Evolutionary conservation across 2,888 invertebrate genomes (phyloP), one percentile per base, ranked within the genome.

Genomic region (Cabera pusaria): DNA sequence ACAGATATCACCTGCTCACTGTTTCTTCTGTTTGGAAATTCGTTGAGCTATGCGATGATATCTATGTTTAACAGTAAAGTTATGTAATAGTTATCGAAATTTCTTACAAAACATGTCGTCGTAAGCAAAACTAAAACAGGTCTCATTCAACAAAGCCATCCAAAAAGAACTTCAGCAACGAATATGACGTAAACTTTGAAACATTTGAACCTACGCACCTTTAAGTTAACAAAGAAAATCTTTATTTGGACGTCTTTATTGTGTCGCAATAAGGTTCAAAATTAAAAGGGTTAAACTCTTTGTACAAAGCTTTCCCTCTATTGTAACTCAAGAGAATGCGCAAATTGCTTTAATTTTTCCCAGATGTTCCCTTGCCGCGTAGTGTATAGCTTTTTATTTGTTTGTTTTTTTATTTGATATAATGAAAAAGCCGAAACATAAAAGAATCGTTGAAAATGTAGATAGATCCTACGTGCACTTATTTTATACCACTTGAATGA

Each of bases 281-380:
- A 5, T 21, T 14, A 17, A n/a, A 16, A 20, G 11, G 14, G 9
- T 11, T 8, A 21, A 26, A 26, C 24, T 6, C 25, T 33, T 8
- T 6, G 8, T 6, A 16, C 23, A 28, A 34, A 35, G 17, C 24
- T 24, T 10, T 20, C 24, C 34, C n/a, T 16, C 29, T 25, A 24
- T 28, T 34, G 19, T 28, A 9, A 3, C 24, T 6, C 23, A 11
- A 7, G 18, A 12, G 22, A 41, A 25, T 20, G 25, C 19, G 21
- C 29, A 41, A 41, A 35, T 23, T 21, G 35, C 17, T 31, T 41
- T 35, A 41, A 35, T 41, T 41, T 29, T 21, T 41, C 21, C 29
- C 29, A 35, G 29, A 29, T 22, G 40, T 28, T 34, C 24, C 12
- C 23, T 28, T 24, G 17, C 5, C 17, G 24, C 14, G 16, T 23